Base-by-base conservation (phyloP, 1,140 invertebrate genomes). In the Sesamia nonagrioides region DNA sequence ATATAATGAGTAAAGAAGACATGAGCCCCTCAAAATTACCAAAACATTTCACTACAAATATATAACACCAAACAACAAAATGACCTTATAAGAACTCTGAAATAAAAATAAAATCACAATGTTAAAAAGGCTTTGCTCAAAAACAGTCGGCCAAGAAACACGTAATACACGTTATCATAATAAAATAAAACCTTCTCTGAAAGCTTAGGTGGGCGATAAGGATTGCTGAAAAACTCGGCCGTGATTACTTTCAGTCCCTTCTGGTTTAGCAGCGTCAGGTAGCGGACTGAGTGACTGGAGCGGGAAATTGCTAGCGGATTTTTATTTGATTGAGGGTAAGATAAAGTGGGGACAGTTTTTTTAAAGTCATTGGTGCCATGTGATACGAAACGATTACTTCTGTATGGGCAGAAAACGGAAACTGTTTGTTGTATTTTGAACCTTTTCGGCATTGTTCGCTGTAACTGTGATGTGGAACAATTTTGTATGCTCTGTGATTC, bases 151-250 rank as follows among this genome's bases (percentile, higher is more conserved):
- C 17, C 18, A 33, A 37, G 40, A 35, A 35, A 61, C 58, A 61
- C 21, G 27, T 35, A 48, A 61, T 63, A 63, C 37, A 40, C 54
- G 35, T 73, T 74, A 63, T 73, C 37, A 73, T 73, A 73, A 73
- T 75, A 75, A 61, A 60, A 75, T 75, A 75, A 58, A 74, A 48
- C 56, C 56, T 61, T 50, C 72, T 8, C 35, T 63, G 50, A 58
- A 48, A 61, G 52, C 48, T 77, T 58, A 77, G n/a, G 18, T 56
- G 52, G 56, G 61, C 63, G 74, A 77, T 77, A 77, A 77, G 75
- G 61, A 27, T 56, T 68, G 60, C 17, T 73, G 52, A 54, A 40
- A 76, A 68, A 77, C 74, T 66, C 13, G 18, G 18, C 75, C 40
- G 35, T 75, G 73, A 75, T 75, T 75, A 75, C 73, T 75, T 75